A percentile compares a stretch with the other conserved stretches of the same genome.
These are phyloP conservation scores for Cinclus cinclus DNA, from an alignment of 2,113 vertebrate species.

Conservation along the genomic window DNA sequence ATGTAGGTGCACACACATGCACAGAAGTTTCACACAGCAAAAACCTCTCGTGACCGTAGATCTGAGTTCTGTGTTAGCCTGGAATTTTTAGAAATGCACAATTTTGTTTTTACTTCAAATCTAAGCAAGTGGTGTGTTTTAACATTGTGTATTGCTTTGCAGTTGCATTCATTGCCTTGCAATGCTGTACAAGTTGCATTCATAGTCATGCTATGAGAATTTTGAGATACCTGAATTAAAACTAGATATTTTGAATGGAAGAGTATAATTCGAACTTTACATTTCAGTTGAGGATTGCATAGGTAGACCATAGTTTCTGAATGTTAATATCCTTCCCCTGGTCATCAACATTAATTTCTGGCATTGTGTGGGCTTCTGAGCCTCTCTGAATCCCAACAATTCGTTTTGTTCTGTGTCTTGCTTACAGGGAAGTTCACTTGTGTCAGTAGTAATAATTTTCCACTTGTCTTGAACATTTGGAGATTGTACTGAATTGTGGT, in stretches of 20 bases:
- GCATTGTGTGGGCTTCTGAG: not conserved
- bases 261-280: not conserved
- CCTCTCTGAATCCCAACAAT: not conserved
- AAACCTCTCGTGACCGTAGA: not conserved
- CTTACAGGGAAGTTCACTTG: not conserved
- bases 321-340: not conserved
- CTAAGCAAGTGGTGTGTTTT: not conserved
- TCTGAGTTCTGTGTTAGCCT: not conserved
- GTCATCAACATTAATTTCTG: not conserved
- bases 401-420: not conserved
- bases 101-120: not conserved
- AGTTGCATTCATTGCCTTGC: not conserved
- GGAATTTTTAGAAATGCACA: not conserved
- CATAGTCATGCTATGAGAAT: not conserved
- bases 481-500: not conserved
- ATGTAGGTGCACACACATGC: not conserved
- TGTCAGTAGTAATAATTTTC: not conserved
- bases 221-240: not conserved
- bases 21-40: not conserved
- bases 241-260: not conserved
- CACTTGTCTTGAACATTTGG: not conserved
- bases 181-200: not conserved
- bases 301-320: not conserved
- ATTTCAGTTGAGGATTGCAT: not conserved
- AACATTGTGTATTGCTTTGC: not conserved